Evolutionary conservation across 2,113 vertebrate species (phyloP).

Genomic region (Lutjanus erythropterus): DNA sequence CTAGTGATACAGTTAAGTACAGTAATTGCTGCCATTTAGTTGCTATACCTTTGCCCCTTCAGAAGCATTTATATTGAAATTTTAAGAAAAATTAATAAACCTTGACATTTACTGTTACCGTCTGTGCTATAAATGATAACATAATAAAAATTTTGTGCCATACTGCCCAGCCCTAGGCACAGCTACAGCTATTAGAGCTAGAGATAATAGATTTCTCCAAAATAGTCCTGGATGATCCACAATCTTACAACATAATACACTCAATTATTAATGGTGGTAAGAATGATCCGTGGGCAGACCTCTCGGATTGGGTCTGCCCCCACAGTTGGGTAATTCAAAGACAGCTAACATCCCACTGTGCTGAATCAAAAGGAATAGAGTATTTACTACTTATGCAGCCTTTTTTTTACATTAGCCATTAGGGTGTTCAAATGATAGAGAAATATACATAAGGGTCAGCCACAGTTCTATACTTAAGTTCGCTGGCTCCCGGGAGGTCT

Average conservation of each 20-base stretch:
- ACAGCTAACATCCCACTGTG: conserved; percentile 50
- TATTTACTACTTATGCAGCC: conserved; percentile 65
- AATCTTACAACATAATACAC: conserved; percentile 52
- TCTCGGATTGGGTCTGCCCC: conserved; percentile 44
- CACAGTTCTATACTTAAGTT: conserved; percentile 43
- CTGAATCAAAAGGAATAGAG: conserved; percentile 73
- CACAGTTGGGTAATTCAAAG: conserved; percentile 59
- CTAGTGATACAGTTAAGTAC: too few species aligned
- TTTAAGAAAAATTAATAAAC: too few species aligned
- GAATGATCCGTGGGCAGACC: conserved; percentile 45
- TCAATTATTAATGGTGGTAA: conserved; percentile 64
- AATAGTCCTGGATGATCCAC: conserved; percentile 23
- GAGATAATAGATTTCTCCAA: conserved; percentile 33
- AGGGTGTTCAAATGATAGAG: conserved; percentile 63
- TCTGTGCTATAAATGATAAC: too few species aligned
- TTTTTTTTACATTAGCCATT: conserved; percentile 61
- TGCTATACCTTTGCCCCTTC: too few species aligned
- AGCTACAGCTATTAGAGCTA: conserved; percentile 30
- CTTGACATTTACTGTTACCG: too few species aligned
- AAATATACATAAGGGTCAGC: conserved; percentile 73
- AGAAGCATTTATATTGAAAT: too few species aligned
- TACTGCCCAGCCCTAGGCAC: too few species aligned
- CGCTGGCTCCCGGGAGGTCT: conserved; percentile 65
- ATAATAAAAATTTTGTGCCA: too few species aligned
- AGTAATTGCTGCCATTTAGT: too few species aligned